Conservation (phyloP, 2,888 invertebrate species). For the Acronicta psi region DNA sequence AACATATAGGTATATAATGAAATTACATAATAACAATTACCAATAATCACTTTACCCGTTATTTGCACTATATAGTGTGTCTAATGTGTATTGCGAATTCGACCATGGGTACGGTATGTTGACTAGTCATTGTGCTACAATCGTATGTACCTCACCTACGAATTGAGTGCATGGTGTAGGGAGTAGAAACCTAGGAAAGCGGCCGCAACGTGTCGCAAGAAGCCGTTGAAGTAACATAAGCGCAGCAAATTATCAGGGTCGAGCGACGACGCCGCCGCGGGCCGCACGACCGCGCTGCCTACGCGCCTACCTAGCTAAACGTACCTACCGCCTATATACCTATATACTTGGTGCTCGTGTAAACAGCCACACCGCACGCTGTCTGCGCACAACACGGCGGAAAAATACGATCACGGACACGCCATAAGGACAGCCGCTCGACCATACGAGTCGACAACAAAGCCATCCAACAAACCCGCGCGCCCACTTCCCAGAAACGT, state of each 20-base stretch:
- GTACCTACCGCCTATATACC: conserved; percentile 62
- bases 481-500: conserved; percentile 69
- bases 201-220: conserved; percentile 82
- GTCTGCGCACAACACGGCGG: conserved; percentile 68
- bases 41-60: conserved; percentile 10
- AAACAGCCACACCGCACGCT: conserved; percentile 70
- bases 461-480: conserved; percentile 65
- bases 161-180: conserved; percentile 66
- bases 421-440: conserved; percentile 73
- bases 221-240: conserved; percentile 88
- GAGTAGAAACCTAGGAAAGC: conserved; percentile 80
- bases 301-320: conserved; percentile 75
- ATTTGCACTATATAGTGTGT: conserved; percentile 21
- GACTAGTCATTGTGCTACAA: conserved; percentile 35
- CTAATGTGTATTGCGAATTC: conserved; percentile 18
- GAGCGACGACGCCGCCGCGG: conserved; percentile 78
- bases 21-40: conserved; percentile 13
- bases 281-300: conserved; percentile 78
- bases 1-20: not conserved
- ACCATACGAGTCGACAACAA: conserved; percentile 66
- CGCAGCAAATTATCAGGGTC: conserved; percentile 88
- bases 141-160: conserved; percentile 40
- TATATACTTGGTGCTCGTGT: conserved; percentile 65
- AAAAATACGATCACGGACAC: conserved; percentile 80
- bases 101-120: conserved; percentile 14